A percentile compares a stretch with the other conserved stretches of the same genome.
phyloP scores from a whole-genome alignment of 2,888 invertebrate genomes.

The Morinoia aosen region DNA sequence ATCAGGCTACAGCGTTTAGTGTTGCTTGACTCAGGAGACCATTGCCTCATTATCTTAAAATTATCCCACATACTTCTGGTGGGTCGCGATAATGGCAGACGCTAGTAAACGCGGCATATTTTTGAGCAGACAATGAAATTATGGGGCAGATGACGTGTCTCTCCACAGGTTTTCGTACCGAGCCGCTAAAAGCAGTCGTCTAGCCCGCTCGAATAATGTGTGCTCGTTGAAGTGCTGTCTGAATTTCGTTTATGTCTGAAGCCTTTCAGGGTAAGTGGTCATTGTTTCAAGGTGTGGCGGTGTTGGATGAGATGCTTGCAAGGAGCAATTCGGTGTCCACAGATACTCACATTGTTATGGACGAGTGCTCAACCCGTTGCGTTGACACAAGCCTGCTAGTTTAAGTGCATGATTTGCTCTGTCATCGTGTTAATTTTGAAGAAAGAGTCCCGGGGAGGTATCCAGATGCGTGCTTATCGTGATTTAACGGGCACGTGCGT shows the following conservation, averaged over 20 bases:
- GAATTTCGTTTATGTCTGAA: neutral
- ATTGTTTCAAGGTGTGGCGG: neutral
- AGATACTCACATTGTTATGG: neutral
- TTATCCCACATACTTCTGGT: neutral
- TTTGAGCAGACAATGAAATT: neutral
- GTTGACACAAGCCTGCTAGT: neutral
- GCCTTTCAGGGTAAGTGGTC: slow-evolving; percentile 17
- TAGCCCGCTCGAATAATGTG: neutral
- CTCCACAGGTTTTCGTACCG: neutral
- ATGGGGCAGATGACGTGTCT: neutral
- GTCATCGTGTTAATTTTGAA: neutral
- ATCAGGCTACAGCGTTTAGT: neutral
- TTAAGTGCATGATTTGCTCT: neutral
- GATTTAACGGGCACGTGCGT: neutral
- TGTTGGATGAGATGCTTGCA: neutral
- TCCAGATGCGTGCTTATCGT: neutral
- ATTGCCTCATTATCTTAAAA: neutral
- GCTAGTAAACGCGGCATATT: neutral
- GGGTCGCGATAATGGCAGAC: neutral
- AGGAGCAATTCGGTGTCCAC: neutral
- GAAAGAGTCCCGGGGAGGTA: neutral
- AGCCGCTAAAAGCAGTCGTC: neutral
- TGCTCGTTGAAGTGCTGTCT: neutral
- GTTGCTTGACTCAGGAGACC: neutral
- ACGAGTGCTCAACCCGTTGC: neutral